A percentile compares a stretch with the other conserved stretches of the same genome.
Conservation (phyloP, 2,113 vertebrate species). For the cattle (Bos taurus) region DNA sequence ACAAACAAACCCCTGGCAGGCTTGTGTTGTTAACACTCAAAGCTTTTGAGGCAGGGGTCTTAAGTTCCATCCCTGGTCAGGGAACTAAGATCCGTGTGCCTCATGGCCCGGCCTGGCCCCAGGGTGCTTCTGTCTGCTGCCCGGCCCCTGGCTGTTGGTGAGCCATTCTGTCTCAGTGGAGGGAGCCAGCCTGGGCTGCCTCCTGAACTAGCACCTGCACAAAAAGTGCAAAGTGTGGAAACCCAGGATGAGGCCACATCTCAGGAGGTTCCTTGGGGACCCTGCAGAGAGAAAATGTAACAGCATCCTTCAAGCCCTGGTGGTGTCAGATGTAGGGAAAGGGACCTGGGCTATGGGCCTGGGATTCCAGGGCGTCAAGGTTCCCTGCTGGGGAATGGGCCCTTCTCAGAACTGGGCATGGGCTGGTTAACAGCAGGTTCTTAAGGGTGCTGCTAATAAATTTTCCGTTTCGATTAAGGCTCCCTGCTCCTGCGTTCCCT, state of each 20-base stretch:
- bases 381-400: not conserved
- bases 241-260: not conserved
- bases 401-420: not conserved
- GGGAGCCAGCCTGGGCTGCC: fast-evolving
- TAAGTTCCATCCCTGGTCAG: not conserved
- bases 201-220: not conserved
- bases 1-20: not conserved
- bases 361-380: too few relatives aligned
- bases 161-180: not conserved
- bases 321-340: fast-evolving
- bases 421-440: not conserved
- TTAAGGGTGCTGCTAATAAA: not conserved
- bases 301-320: not conserved
- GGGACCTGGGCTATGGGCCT: too few relatives aligned
- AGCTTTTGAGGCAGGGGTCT: not conserved
- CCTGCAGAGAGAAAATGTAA: not conserved
- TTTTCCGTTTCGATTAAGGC: not conserved
- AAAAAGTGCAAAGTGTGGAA: not conserved
- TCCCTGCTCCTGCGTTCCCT: not conserved
- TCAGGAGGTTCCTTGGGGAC: not conserved
- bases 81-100: not conserved
- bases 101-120: not conserved
- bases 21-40: not conserved
- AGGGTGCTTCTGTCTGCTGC: not conserved
- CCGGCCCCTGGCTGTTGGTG: not conserved